phyloP scores from a whole-genome alignment of 2,888 invertebrate genomes.

The Ochropleura leucogaster region DNA sequence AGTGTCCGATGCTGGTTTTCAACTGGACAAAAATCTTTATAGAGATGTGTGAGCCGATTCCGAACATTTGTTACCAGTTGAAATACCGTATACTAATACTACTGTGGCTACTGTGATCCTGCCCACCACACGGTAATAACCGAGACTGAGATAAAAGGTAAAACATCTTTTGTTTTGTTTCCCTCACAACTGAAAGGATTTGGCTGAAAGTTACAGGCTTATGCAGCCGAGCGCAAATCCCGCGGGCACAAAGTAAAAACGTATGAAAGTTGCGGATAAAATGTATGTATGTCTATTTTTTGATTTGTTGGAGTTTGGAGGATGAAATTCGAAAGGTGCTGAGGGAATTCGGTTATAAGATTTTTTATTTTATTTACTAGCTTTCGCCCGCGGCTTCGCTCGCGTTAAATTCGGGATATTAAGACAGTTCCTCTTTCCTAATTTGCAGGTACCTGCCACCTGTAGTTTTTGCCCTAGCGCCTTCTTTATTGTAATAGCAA shows the following conservation, averaged over 20 bases:
- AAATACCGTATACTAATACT: no score
- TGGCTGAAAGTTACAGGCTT: constrained; percentile 43
- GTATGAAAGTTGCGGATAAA: constrained; percentile 33
- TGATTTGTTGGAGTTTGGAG: constrained; percentile 30
- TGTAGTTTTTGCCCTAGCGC: no score
- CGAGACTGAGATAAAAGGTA: constrained; percentile 38
- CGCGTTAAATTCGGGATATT: no score
- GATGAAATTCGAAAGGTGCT: not conserved
- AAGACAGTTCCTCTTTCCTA: no score
- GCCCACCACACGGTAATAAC: constrained; percentile 18
- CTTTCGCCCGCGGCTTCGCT: no score
- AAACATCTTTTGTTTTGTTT: constrained; percentile 55
- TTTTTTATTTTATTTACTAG: constrained; percentile 9
- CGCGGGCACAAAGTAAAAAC: constrained; percentile 31
- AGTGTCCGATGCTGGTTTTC: no score
- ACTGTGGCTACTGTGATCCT: not conserved
- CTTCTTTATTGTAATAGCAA: no score
- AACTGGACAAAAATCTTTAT: no score
- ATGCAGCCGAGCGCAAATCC: constrained; percentile 49
- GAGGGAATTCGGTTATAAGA: not conserved
- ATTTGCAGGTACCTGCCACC: no score
- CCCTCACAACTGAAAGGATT: constrained; percentile 34
- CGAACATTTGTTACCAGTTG: no score
- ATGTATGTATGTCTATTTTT: constrained; percentile 27
- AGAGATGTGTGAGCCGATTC: no score